Conservation (phyloP, 2,888 invertebrate species). For the Tetranychus piercei region DNA sequence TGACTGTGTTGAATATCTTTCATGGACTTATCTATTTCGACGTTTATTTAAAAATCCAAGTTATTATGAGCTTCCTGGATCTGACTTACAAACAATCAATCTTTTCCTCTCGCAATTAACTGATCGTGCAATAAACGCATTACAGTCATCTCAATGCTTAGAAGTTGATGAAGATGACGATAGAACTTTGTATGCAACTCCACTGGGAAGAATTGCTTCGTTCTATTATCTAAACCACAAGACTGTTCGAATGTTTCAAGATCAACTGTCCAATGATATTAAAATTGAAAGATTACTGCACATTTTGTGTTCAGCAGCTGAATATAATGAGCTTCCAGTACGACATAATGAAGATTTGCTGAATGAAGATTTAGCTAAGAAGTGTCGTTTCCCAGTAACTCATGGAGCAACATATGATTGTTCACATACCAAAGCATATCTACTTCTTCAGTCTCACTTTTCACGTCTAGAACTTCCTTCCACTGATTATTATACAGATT, state of each 20-base stretch:
- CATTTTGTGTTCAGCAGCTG: slow-evolving; percentile 63
- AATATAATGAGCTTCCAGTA: slow-evolving; percentile 72
- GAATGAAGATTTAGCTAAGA: slow-evolving; percentile 66
- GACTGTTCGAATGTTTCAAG: slow-evolving; percentile 65
- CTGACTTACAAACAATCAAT: slow-evolving; percentile 42
- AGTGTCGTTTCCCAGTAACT: slow-evolving; percentile 52
- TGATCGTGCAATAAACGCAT: slow-evolving; percentile 51
- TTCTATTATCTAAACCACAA: slow-evolving; percentile 87
- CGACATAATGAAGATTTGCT: slow-evolving; percentile 88
- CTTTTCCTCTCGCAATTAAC: slow-evolving; percentile 60
- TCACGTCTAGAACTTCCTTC: background rate
- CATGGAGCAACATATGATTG: slow-evolving; percentile 55
- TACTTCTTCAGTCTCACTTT: slow-evolving; percentile 6
- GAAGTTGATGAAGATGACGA: slow-evolving; percentile 45
- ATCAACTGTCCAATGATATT: slow-evolving; percentile 42
- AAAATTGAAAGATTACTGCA: slow-evolving; percentile 52
- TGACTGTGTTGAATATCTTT: slow-evolving; percentile 84
- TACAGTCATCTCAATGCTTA: slow-evolving; percentile 59
- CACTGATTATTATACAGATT: slow-evolving; percentile 75
- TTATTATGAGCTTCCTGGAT: slow-evolving; percentile 60
- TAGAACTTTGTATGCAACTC: slow-evolving; percentile 44
- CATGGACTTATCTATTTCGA: slow-evolving; percentile 96
- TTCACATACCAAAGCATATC: slow-evolving; percentile 66
- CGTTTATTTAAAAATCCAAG: slow-evolving; percentile 75
- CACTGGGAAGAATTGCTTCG: slow-evolving; percentile 80